phyloP scores from a whole-genome alignment of 2,797 vertebrate species.

The Hippoglossus hippoglossus region DNA sequence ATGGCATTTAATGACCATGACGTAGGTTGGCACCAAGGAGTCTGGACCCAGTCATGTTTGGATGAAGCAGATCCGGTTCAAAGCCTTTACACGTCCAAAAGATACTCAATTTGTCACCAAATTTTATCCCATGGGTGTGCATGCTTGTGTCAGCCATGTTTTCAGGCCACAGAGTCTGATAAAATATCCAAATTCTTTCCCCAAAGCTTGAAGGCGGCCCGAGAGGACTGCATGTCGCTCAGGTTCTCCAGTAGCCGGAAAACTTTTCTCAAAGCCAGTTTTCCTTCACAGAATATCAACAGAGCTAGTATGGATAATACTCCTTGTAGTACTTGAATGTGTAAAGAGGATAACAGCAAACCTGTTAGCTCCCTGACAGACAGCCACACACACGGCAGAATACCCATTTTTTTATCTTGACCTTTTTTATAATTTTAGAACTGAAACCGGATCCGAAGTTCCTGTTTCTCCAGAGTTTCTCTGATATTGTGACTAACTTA shows the following conservation, averaged over 20 bases:
- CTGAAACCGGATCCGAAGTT: too few species aligned
- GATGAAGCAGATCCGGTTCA: neutral
- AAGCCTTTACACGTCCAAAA: neutral
- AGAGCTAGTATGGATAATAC: neutral
- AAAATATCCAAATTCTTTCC: neutral
- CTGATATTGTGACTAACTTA: neutral
- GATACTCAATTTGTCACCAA: constrained; percentile 14
- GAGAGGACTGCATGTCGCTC: too few species aligned
- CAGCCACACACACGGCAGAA: too few species aligned
- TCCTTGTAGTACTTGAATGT: neutral
- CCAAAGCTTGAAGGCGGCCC: too few species aligned
- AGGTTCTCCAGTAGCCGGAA: neutral
- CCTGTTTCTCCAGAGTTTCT: too few species aligned
- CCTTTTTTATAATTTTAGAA: too few species aligned
- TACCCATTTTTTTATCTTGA: too few species aligned
- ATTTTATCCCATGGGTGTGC: neutral
- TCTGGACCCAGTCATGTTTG: constrained; percentile 6
- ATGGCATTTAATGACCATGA: constrained; percentile 6
- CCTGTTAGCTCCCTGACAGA: too few species aligned
- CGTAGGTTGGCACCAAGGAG: neutral
- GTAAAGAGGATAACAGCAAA: neutral
- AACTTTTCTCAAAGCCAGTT: neutral
- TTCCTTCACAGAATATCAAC: neutral
- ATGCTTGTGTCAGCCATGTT: neutral
- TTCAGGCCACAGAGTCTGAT: constrained; percentile 10